Base-by-base conservation (phyloP, 2,113 vertebrate species). In the Brevimyrus niger region DNA sequence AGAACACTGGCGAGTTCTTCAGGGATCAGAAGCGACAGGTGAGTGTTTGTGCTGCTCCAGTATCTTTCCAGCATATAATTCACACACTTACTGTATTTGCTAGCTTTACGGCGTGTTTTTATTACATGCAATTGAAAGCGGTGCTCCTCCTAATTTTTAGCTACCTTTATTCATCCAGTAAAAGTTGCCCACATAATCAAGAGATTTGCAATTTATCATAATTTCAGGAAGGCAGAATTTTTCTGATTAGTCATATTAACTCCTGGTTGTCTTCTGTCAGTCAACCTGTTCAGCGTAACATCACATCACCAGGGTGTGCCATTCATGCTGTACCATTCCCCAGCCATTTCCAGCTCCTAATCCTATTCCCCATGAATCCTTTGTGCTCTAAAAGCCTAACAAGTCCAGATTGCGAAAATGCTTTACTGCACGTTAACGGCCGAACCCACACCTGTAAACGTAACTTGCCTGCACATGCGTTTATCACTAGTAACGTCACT, bases 1-100 rank as follows among this genome's bases (percentile, higher is more conserved):
- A 99, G 91, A 99, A 99, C 94, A 99, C 98, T 0, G 98, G 98
- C n/a, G 98, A 99, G 94, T 99, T 99, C 93, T 99, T 99, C 95
- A 96, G 98, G 92, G 98, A 99, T 94, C 98, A 99, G 92, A 98
- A 97, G 93, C 95, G 96, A 92, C 98, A 99, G 97, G 98, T 98
- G 92, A 90, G 95, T 9, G 53, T 21, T 3, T 31, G 11, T 1
- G 8, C 69, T 23, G 31, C 1, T 0, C 27, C 73, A 23, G n/a
- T 19, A 6, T n/a, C 23, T 44, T 17, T 69, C 31, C 0, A 5
- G 1, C 19, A 55, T 46, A 47, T 38, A 13, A 42, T 35, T 65
- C 23, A 61, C 35, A 53, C n/a, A 19, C 80, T 46, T 4, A 7
- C n/a, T 31, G n/a, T 17, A 35, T 87, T 87, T 17, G 19, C 50